phyloP scores from a whole-genome alignment of 2,113 vertebrate species.

The Sinocyclocheilus anshuiensis region DNA sequence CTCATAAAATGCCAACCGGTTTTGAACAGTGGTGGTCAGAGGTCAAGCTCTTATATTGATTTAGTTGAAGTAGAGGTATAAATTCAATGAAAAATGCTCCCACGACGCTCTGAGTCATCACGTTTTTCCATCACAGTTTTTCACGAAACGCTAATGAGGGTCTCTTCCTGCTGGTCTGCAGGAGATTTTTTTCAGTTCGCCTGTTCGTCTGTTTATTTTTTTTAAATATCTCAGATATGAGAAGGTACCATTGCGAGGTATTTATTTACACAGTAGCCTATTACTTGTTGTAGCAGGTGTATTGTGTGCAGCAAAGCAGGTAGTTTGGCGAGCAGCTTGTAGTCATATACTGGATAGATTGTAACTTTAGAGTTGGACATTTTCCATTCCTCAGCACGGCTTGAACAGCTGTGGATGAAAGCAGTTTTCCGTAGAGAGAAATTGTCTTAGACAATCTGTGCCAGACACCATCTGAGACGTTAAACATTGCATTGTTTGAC shows the following conservation, averaged over 20 bases:
- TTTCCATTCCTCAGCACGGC: background rate
- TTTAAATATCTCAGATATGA: background rate
- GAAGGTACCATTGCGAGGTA: background rate
- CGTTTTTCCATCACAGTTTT: background rate
- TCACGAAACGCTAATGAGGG: background rate
- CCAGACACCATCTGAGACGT: background rate
- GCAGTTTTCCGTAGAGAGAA: background rate
- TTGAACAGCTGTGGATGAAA: constrained; percentile 3
- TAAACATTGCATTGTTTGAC: constrained; percentile 8
- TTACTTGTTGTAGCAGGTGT: background rate
- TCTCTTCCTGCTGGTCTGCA: background rate
- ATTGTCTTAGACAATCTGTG: constrained; percentile 14
- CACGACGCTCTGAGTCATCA: background rate
- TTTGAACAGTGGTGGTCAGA: background rate
- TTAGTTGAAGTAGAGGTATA: constrained; percentile 9
- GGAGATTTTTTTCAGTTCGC: background rate
- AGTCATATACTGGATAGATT: background rate
- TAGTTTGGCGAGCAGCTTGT: background rate
- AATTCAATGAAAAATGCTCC: background rate
- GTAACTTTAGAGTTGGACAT: background rate
- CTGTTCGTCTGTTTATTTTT: background rate
- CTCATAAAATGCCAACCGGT: background rate
- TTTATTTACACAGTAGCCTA: background rate
- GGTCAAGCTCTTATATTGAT: constrained; percentile 1
- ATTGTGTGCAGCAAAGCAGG: background rate